A percentile compares a stretch with the other conserved stretches of the same genome.
These are phyloP conservation scores for Eublepharis macularius DNA, from an alignment of 2,113 vertebrate genomes.

Conservation along the genomic window DNA sequence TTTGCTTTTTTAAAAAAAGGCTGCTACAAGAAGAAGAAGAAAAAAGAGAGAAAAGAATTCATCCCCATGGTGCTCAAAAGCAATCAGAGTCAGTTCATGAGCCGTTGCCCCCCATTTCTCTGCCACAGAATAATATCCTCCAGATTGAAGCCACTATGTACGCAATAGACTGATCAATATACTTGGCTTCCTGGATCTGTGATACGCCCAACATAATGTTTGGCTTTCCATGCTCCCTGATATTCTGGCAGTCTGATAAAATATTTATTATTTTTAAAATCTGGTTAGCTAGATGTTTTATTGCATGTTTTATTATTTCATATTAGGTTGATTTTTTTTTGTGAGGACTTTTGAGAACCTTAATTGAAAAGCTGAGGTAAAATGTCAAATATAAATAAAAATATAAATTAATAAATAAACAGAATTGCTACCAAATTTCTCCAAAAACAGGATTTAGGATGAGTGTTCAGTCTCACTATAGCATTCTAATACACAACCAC, in stretches of 20 bases:
- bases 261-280: constrained; percentile 20
- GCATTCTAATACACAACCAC: background rate
- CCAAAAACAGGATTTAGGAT: background rate
- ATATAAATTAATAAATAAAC: background rate
- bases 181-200: constrained; percentile 10
- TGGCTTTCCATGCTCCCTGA: background rate
- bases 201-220: constrained; percentile 4
- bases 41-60: constrained; percentile 1
- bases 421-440: background rate
- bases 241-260: background rate
- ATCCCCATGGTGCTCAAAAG: constrained; percentile 1
- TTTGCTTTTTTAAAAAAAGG: background rate
- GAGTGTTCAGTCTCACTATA: background rate
- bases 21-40: background rate
- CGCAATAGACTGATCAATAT: constrained; percentile 18
- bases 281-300: background rate
- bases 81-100: constrained; percentile 14
- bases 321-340: background rate
- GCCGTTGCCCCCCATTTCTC: constrained; percentile 3
- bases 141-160: background rate
- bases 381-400: too few species aligned
- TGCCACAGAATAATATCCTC: background rate
- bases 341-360: background rate
- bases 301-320: constrained; percentile 4
- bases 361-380: background rate